Base-by-base conservation (phyloP, 2,113 vertebrate genomes). In the Toxostoma redivivum region DNA sequence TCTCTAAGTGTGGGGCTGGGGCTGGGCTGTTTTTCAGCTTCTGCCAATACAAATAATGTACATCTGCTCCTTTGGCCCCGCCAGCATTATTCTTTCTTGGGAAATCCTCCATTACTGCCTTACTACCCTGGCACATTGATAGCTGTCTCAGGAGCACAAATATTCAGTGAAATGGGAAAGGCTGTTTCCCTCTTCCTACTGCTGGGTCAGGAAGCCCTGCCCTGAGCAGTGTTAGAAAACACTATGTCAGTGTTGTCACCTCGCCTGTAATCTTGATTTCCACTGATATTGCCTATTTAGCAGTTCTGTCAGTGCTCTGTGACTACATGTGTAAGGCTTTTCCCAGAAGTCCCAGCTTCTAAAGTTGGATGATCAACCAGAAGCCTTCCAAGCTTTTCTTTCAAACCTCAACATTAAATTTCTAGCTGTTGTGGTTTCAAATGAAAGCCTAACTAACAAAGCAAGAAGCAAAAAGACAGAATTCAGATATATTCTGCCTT, bases 1-100 rank as follows among this genome's bases (percentile, higher is more conserved):
- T 92, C 90, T 86, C 42, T 44, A 77, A 83, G 48, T 25, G 4
- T 45, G 79, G 27, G 88, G 69, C 84, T 64, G 90, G 74, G 60
- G 88, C 33, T 93, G 77, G 44, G 76, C 60, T 92, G 74, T 66
- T 91, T 94, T 88, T 88, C 91, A 93, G 72, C 83, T 91, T 93
- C 91, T 95, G 91, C 51, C 60, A 83, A 90, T 90, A 96, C 51
- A 93, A 90, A 95, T 80, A 92, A 90, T 11, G 40, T 83, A 83
- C 79, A 92, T 71, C 80, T 90, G 93, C 73, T 94, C 73, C 61
- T 93, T 90, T 5, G 3, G 85, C 53, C 76, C 61, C 8, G 8
- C 65, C 85, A 83, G 51, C 44, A 51, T 92, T 81, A 90, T 65
- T 92, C n/a, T 71, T 86, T 40, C 91, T 90, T 77, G 65, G 85